These are phyloP conservation scores for Emmelina monodactyla DNA, from an alignment of 2,888 invertebrate genomes.

Conservation along the genomic window DNA sequence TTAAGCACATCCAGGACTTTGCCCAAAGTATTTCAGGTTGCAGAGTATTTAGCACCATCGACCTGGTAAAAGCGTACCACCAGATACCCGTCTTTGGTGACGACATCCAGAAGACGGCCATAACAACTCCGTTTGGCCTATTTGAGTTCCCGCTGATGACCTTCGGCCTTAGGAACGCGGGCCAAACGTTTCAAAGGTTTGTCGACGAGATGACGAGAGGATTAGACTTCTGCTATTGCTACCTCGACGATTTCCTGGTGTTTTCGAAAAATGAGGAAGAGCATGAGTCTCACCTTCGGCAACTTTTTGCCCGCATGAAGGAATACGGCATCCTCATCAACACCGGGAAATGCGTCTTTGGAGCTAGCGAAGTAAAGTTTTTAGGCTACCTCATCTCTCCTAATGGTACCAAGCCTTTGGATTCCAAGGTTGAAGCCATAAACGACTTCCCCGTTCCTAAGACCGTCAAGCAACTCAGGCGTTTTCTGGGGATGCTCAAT, in stretches of 20 bases:
- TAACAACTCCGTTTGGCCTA: not conserved
- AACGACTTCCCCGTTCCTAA: constrained; percentile 18
- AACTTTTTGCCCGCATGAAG: constrained; percentile 4
- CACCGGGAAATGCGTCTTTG: constrained; percentile 5
- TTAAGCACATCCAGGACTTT: not conserved
- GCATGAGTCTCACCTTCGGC: constrained; percentile 1
- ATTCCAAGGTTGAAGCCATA: constrained; percentile 22
- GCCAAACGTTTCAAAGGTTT: not conserved
- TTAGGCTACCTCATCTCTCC: constrained; percentile 2
- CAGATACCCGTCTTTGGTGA: not conserved
- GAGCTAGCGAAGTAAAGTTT: constrained; percentile 4
- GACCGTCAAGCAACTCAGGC: constrained; percentile 21
- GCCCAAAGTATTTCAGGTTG: not conserved
- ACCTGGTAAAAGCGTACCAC: not conserved
- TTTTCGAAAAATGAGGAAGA: not conserved
- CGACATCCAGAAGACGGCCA: not conserved
- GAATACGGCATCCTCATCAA: constrained; percentile 7
- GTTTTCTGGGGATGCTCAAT: constrained; percentile 12
- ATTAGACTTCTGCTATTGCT: not conserved
- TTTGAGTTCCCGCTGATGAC: not conserved
- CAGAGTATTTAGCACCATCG: not conserved
- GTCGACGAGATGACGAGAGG: not conserved
- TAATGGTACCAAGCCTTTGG: constrained; percentile 14
- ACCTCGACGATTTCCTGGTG: not conserved
- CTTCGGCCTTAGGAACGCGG: not conserved